These are phyloP conservation scores for Thera britannica DNA, from an alignment of 2,888 invertebrate genomes.

Conservation along the genomic window DNA sequence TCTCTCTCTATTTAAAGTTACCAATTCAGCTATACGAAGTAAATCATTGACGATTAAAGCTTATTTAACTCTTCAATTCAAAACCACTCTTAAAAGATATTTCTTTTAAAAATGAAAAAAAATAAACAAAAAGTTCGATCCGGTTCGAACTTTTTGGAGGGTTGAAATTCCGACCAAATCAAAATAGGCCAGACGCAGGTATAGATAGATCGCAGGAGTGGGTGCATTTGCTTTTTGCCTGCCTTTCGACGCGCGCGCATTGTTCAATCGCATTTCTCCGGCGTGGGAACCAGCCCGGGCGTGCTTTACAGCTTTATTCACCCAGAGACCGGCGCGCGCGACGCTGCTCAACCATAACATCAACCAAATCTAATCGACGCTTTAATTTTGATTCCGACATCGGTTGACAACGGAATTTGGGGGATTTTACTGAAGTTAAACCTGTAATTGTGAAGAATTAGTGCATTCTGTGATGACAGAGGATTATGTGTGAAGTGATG, in stretches of 20 bases:
- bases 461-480: slow-evolving; percentile 55
- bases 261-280: slow-evolving; percentile 79
- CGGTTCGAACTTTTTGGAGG: slow-evolving; percentile 35
- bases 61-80: not conserved
- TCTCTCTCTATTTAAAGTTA: too few species aligned
- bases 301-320: slow-evolving; percentile 71
- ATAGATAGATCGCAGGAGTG: slow-evolving; percentile 54
- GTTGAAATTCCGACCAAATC: slow-evolving; percentile 53
- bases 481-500: slow-evolving; percentile 74
- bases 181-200: slow-evolving; percentile 80
- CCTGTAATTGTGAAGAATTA: slow-evolving; percentile 2
- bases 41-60: not conserved
- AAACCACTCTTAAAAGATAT: not conserved
- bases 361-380: not conserved
- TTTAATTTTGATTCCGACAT: not conserved
- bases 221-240: slow-evolving; percentile 80
- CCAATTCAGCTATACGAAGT: too few species aligned
- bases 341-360: slow-evolving; percentile 56
- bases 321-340: slow-evolving; percentile 57
- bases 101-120: not conserved
- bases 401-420: not conserved
- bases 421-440: not conserved
- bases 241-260: slow-evolving; percentile 83
- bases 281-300: slow-evolving; percentile 78
- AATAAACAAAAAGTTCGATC: slow-evolving; percentile 5